Base-by-base conservation (phyloP, 2,113 vertebrate species). In the Azemiops feae region DNA sequence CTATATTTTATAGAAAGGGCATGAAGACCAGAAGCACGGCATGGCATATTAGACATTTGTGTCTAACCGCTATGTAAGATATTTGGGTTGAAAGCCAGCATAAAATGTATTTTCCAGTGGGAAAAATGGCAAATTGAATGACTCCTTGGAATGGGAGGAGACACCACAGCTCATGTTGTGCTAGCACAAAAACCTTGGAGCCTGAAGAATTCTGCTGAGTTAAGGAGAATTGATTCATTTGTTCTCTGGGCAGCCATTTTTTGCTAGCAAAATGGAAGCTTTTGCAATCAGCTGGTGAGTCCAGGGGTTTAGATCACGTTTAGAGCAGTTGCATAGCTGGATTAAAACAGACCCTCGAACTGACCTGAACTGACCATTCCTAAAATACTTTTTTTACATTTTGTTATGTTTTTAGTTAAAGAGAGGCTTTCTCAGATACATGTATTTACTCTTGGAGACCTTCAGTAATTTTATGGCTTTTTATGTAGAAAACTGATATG, bases 11-110 rank as follows among this genome's bases (percentile, higher is more conserved):
- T 91, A 92, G 20, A 94, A 95, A 95, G 92, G 0, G 43, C 43
- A 85, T 74, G 50, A 27, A 25, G 92, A 45, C 30, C n/a, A 95
- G 91, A 95, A 91, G 74, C 92, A 95, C 96, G 94, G 94, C 95
- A 95, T 39, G 34, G 74, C 39, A 93, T 85, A 74, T 12, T 91
- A 43, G 14, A 93, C 0, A 81, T 39, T 0, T 0, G 91, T 85
- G 89, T 58, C 89, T 93, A 2, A 86, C 90, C 95, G 89, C 93
- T 93, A 64, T 85, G 9, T 52, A 95, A 95, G 89, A 55, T 39
- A 64, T 47, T 87, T 94, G 96, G 94, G 45, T 92, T 85, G 85
- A 91, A 95, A 93, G 89, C 92, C 94, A 97, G 53, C 87, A n/a
- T n/a, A n/a, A 69, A 69, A n/a, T n/a, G 4, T 6, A n/a, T 69